Evolutionary conservation across 2,113 vertebrate genomes (phyloP).

Genomic region (Turnix velox): DNA sequence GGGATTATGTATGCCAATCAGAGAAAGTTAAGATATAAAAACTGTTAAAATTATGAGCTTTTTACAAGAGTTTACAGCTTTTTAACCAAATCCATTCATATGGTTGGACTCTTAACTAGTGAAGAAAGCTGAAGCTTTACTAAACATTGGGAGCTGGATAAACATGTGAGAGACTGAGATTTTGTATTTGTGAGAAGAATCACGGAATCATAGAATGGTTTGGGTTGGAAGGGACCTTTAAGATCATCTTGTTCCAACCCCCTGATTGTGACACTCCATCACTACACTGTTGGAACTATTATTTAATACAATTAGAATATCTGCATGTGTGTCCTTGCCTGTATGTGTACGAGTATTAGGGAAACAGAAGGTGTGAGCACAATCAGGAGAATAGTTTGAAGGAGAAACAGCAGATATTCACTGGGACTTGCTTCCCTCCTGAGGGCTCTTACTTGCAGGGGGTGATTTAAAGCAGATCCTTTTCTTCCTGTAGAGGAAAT

Average conservation of each 20-base stretch:
- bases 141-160: background rate
- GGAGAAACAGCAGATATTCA: background rate
- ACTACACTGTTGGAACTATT: background rate
- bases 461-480: conserved; percentile 31
- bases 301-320: background rate
- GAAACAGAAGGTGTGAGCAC: background rate
- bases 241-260: too few species aligned
- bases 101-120: background rate
- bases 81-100: background rate
- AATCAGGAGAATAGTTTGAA: background rate
- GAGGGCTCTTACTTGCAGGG: background rate
- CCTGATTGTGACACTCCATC: background rate
- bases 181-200: background rate
- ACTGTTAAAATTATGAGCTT: background rate
- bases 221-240: too few species aligned
- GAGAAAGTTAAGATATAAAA: background rate
- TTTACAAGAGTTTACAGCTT: background rate
- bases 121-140: background rate
- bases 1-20: background rate
- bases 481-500: background rate
- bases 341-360: background rate
- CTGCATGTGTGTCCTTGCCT: background rate
- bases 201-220: too few species aligned
- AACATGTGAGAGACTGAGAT: background rate
- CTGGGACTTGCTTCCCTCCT: background rate